Evolutionary conservation across 2,888 invertebrate genomes (phyloP).

Genomic region (Helleia helle): DNA sequence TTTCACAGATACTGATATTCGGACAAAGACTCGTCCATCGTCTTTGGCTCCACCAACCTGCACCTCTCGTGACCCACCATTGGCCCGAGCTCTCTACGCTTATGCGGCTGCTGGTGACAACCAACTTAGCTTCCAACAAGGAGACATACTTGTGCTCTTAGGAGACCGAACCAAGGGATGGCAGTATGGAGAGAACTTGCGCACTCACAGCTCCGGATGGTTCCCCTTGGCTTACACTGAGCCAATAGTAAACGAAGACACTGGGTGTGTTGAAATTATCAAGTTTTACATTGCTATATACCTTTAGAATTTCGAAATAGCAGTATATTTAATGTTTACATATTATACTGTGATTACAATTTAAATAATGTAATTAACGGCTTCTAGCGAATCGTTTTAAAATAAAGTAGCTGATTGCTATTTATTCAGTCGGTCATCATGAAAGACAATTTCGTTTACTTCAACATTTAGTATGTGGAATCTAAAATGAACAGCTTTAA

Average conservation of each 20-base stretch:
- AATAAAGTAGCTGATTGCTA: no score
- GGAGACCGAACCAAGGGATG: slow-evolving; percentile 95
- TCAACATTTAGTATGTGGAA: no score
- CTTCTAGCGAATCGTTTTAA: no score
- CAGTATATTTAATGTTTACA: no score
- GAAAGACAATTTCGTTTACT: no score
- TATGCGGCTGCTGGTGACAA: slow-evolving; percentile 92
- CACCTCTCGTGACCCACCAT: slow-evolving; percentile 78
- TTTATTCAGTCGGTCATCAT: no score
- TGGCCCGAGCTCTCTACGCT: slow-evolving; percentile 90
- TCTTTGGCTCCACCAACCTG: slow-evolving; percentile 77
- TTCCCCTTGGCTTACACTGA: slow-evolving; percentile 97
- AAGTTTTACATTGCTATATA: background rate
- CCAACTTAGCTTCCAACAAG: slow-evolving; percentile 93
- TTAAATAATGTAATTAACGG: no score
- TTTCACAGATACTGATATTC: slow-evolving; percentile 42
- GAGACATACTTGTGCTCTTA: slow-evolving; percentile 89
- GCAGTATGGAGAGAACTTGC: slow-evolving; percentile 96
- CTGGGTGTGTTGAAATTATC: slow-evolving; percentile 74
- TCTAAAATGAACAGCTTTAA: no score
- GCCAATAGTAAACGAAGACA: slow-evolving; percentile 78
- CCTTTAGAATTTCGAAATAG: no score
- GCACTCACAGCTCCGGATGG: slow-evolving; percentile 95
- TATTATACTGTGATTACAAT: no score
- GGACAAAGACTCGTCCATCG: slow-evolving; percentile 73